A percentile compares a stretch with the other conserved stretches of the same genome.
Conservation (phyloP, 2,113 vertebrate genomes). For the Petrocephalus zakoni region DNA sequence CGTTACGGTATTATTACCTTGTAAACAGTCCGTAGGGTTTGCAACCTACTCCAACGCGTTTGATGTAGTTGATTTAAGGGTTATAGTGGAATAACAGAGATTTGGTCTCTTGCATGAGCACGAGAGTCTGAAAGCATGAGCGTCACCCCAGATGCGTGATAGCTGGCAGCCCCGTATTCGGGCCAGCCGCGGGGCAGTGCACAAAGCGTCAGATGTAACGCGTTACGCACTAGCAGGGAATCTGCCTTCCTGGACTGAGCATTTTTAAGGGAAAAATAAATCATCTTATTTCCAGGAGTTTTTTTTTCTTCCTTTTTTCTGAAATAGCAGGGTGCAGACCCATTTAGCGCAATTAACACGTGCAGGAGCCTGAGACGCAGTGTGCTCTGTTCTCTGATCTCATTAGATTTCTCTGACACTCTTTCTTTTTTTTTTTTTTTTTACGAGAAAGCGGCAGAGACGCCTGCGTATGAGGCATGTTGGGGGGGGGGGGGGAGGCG, state of each 20-base stretch:
- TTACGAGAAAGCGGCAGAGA: neutral
- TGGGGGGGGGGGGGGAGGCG: neutral
- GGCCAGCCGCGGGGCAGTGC: neutral
- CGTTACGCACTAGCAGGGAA: neutral
- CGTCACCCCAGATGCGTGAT: too few species aligned
- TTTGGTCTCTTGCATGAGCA: too few species aligned
- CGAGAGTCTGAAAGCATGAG: too few species aligned
- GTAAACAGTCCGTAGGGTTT: too few species aligned
- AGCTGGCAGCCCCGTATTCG: neutral
- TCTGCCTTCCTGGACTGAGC: neutral
- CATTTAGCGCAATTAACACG: conserved; percentile 38
- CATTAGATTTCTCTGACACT: conserved; percentile 44
- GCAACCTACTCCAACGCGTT: too few species aligned
- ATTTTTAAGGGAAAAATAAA: conserved; percentile 39
- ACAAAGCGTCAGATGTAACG: neutral
- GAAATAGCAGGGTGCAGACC: conserved; percentile 40
- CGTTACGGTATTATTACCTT: too few species aligned
- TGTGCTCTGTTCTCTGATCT: conserved; percentile 35
- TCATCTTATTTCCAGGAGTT: conserved; percentile 36
- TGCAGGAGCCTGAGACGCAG: conserved; percentile 27
- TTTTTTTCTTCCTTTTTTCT: conserved; percentile 25
- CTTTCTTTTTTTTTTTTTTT: too few species aligned
- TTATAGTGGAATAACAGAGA: too few species aligned
- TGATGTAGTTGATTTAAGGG: too few species aligned
- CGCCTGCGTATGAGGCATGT: too few species aligned